Percentiles rank a stretch among this genome's conserved stretches.
Evolutionary conservation across 2,888 invertebrate species (phyloP).

Genomic region (Trichopria drosophilae): DNA sequence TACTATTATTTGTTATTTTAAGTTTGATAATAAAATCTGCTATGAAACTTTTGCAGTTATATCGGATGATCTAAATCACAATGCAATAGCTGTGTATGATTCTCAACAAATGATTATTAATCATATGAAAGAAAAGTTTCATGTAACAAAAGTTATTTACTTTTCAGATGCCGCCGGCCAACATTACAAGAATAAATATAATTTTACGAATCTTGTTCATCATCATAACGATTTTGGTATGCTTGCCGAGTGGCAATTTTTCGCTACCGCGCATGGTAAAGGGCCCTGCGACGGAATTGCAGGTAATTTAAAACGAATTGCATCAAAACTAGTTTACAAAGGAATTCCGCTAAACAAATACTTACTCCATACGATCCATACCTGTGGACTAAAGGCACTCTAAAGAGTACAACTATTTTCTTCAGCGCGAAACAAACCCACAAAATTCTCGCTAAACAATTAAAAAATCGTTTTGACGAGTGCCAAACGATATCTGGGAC

Average conservation of each 20-base stretch:
- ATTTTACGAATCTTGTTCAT: conserved; percentile 26
- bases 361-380: too few relatives aligned
- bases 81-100: background rate
- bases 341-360: too few relatives aligned
- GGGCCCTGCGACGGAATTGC: conserved; percentile 42
- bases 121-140: conserved; percentile 2
- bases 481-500: too few relatives aligned
- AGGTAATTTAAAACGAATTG: too few relatives aligned
- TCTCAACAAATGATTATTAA: conserved; percentile 18
- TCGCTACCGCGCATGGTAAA: conserved; percentile 41
- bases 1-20: conserved; percentile 2
- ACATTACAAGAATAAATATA: conserved; percentile 28
- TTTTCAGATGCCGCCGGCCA: conserved; percentile 28
- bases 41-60: background rate
- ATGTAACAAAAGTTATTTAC: conserved; percentile 24
- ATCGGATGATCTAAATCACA: background rate
- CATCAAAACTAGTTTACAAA: too few relatives aligned
- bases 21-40: background rate
- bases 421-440: too few relatives aligned
- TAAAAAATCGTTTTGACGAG: too few relatives aligned
- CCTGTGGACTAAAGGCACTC: too few relatives aligned
- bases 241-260: conserved; percentile 43
- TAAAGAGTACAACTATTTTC: too few relatives aligned
- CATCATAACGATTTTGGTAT: too few relatives aligned
- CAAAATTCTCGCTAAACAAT: too few relatives aligned